Percentiles rank a stretch among this genome's conserved stretches.
These are phyloP conservation scores for Drosophila niveifrons DNA, from an alignment of 2,888 invertebrate genomes.

Conservation along the genomic window DNA sequence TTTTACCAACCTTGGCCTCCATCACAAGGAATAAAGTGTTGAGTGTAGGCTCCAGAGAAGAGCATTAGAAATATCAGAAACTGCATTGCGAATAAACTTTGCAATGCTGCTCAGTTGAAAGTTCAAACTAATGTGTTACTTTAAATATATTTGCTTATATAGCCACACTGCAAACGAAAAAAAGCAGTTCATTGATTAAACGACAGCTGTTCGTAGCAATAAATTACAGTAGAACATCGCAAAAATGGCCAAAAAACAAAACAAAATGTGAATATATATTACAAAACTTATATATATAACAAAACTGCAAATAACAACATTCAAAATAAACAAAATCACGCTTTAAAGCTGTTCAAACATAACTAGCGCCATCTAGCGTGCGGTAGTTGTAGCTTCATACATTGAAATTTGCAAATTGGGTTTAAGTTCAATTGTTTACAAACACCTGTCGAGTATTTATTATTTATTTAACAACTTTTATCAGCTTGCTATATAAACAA, in stretches of 20 bases:
- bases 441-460: constrained; percentile 3
- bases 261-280: background rate
- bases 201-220: constrained; percentile 4
- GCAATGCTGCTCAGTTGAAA: background rate
- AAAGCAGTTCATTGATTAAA: constrained; percentile 1
- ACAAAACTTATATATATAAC: too few relatives aligned
- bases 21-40: background rate
- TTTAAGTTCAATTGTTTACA: background rate
- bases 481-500: background rate
- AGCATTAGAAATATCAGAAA: background rate
- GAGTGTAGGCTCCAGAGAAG: background rate
- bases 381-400: too few relatives aligned
- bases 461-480: too few relatives aligned
- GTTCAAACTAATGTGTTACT: background rate
- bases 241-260: background rate
- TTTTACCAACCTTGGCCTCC: background rate
- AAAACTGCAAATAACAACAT: background rate
- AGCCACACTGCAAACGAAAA: background rate
- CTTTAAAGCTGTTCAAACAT: background rate
- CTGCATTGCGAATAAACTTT: constrained; percentile 2
- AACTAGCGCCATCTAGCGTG: too few relatives aligned
- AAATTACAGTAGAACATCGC: background rate
- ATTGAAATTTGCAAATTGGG: background rate
- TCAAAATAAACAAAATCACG: background rate
- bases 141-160: constrained; percentile 1